Percentiles rank a stretch among this genome's conserved stretches.
phyloP scores from a whole-genome alignment of 92 coral and sea anemone genomes.

The Umimayanthus kanabou region DNA sequence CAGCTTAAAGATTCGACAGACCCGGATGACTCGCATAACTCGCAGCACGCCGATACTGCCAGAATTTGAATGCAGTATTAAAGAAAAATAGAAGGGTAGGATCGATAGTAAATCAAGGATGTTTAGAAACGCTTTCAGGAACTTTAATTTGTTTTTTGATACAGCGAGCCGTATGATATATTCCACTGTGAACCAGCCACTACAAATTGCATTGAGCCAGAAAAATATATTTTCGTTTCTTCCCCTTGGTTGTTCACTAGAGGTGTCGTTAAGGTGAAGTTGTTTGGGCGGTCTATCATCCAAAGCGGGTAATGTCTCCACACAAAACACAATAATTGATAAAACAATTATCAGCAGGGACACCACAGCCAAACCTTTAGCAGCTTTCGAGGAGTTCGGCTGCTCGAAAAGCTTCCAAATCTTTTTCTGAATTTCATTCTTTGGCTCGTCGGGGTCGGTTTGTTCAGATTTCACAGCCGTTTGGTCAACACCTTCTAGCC shows the following conservation, averaged over 20 bases:
- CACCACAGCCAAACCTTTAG: conserved; percentile 77
- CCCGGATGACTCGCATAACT: conserved; percentile 92
- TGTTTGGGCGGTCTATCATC: conserved; percentile 44
- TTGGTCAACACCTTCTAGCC: conserved; percentile 6
- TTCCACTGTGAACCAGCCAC: conserved; percentile 92
- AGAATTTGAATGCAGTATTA: conserved; percentile 55
- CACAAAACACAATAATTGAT: conserved; percentile 89
- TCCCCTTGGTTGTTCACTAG: conserved; percentile 34
- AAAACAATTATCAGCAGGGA: conserved; percentile 75
- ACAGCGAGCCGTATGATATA: conserved; percentile 72
- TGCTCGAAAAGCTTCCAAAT: conserved; percentile 86
- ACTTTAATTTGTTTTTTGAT: conserved; percentile 75
- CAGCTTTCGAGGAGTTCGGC: conserved; percentile 79
- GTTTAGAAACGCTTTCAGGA: conserved; percentile 78
- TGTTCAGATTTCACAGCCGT: neutral
- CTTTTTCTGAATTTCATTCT: conserved; percentile 56
- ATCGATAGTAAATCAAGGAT: conserved; percentile 87
- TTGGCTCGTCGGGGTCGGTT: conserved; percentile 62
- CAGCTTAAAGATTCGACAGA: conserved; percentile 89
- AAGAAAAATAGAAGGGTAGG: conserved; percentile 83
- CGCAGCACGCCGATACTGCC: conserved; percentile 80
- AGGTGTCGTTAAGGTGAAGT: conserved; percentile 45
- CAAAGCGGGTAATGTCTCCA: conserved; percentile 85
- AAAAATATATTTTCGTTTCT: conserved; percentile 56
- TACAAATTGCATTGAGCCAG: conserved; percentile 80